Evolutionary conservation across 2,797 vertebrate genomes (phyloP).

Genomic region (Passerculus sandwichensis): DNA sequence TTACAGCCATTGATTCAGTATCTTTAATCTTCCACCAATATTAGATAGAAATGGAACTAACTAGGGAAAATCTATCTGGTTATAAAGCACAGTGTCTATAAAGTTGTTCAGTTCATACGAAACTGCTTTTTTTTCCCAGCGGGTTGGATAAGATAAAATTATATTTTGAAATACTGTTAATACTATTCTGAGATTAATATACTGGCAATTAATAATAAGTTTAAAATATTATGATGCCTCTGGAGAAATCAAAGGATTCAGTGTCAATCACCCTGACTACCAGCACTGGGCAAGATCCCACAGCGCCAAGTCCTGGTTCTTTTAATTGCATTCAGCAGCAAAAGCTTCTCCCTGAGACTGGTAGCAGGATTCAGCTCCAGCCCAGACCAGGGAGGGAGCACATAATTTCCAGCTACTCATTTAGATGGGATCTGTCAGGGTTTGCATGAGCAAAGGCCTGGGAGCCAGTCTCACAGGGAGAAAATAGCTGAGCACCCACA

Average conservation of each 20-base stretch:
- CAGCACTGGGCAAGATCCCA: neutral
- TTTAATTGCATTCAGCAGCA: neutral
- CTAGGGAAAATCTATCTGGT: constrained; percentile 45
- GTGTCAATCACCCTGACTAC: constrained; percentile 8
- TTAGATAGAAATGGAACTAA: constrained; percentile 49
- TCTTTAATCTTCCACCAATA: constrained; percentile 45
- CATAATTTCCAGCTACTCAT: neutral
- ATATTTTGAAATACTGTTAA: constrained; percentile 55
- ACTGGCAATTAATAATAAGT: constrained; percentile 53
- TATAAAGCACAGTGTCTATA: constrained; percentile 45
- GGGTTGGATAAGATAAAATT: neutral
- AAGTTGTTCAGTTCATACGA: constrained; percentile 43
- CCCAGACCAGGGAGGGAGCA: neutral
- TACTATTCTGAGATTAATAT: constrained; percentile 38
- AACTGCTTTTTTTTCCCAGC: neutral
- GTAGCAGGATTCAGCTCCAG: neutral
- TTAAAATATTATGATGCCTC: constrained; percentile 38
- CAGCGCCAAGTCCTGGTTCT: neutral
- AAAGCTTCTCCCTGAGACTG: neutral
- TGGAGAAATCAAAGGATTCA: constrained; percentile 54
- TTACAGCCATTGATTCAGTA: constrained; percentile 61
- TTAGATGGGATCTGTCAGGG: neutral
- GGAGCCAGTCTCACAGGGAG: constrained; percentile 21
- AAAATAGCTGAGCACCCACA: neutral
- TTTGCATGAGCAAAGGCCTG: constrained; percentile 22